These are phyloP conservation scores for Pseudomyrmex pallidus DNA, from an alignment of 1,140 invertebrate genomes.

Conservation along the genomic window DNA sequence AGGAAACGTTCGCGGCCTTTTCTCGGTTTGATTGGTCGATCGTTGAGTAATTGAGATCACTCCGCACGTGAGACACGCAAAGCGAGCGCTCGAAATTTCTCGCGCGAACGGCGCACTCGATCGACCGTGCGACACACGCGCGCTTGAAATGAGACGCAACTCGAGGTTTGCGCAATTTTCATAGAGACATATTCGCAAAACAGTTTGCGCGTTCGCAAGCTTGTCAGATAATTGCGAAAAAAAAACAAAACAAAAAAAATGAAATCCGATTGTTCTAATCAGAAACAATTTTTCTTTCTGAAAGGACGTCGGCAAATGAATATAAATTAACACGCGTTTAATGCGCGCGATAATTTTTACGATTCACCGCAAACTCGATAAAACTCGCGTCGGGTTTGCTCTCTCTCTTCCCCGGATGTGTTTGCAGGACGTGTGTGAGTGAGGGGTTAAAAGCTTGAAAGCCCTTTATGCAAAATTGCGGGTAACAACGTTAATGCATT, in stretches of 20 bases:
- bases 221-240: neutral
- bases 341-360: conserved; percentile 34
- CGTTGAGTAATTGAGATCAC: conserved; percentile 19
- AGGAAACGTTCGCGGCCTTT: neutral
- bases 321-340: conserved; percentile 10
- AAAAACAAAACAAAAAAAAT: neutral
- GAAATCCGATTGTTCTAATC: too few species aligned
- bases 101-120: neutral
- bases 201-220: neutral
- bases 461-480: conserved; percentile 31
- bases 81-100: neutral
- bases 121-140: too few species aligned
- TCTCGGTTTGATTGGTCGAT: conserved; percentile 15
- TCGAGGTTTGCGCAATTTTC: too few species aligned
- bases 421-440: conserved; percentile 14
- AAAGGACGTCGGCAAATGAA: neutral
- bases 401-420: neutral
- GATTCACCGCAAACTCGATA: conserved; percentile 16
- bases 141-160: neutral
- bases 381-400: neutral
- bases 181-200: neutral
- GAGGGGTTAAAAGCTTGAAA: conserved; percentile 33
- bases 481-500: conserved; percentile 32
- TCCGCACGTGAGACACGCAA: neutral
- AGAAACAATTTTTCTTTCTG: neutral